Evolutionary conservation across 1,140 invertebrate species (phyloP).

Genomic region (Drosophila pallidifrons): DNA sequence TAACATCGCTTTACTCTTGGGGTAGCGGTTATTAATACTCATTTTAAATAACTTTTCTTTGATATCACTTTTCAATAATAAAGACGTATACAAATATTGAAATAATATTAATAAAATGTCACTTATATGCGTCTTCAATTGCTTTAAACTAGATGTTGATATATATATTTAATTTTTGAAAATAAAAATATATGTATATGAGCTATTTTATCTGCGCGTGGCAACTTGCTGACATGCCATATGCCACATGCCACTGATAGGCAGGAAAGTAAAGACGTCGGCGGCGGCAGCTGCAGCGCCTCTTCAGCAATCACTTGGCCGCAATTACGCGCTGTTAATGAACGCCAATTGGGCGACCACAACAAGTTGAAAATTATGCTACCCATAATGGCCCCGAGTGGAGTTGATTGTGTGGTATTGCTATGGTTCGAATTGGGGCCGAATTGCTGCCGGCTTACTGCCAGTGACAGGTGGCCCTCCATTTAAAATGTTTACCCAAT

Average conservation of each 20-base stretch:
- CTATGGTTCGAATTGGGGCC: constrained; percentile 4
- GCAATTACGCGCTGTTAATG: constrained; percentile 79
- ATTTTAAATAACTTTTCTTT: background rate
- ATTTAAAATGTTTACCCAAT: constrained; percentile 56
- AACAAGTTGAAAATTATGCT: constrained; percentile 81
- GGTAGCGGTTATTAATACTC: background rate
- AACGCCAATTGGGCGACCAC: constrained; percentile 73
- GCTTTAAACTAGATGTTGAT: background rate
- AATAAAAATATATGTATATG: too few species aligned
- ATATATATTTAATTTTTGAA: too few species aligned
- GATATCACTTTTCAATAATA: too few species aligned
- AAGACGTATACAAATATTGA: too few species aligned
- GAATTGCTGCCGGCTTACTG: constrained; percentile 35
- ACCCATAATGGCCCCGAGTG: constrained; percentile 50
- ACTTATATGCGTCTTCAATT: background rate
- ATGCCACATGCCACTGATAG: constrained; percentile 10
- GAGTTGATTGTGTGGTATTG: constrained; percentile 1
- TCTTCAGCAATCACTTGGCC: constrained; percentile 67
- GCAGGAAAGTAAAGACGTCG: too few species aligned
- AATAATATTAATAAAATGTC: too few species aligned
- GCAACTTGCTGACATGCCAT: constrained; percentile 27
- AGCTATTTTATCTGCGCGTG: background rate
- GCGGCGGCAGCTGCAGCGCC: constrained; percentile 11
- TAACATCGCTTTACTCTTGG: too few species aligned
- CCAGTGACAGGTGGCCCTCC: constrained; percentile 62